Base-by-base conservation (phyloP, 2,888 invertebrate species). In the Drosophila greeni region DNA sequence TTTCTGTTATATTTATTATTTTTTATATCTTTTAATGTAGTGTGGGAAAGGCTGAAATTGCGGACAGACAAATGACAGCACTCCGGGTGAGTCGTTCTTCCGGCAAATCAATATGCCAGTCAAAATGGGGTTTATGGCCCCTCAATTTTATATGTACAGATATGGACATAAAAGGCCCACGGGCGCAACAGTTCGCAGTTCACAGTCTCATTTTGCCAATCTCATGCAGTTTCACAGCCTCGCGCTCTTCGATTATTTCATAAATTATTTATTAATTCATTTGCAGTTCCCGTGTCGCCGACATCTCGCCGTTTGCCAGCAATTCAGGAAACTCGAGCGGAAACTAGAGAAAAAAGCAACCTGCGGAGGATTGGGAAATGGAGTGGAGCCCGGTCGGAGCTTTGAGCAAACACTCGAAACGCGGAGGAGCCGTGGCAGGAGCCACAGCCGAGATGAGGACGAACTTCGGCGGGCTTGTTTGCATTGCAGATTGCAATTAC, bases 401-500 rank as follows among this genome's bases (percentile, higher is more conserved):
- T 42, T 12, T 58, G 48, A 47, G 59, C 61, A 24, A 43, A 45
- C 37, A 64, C 62, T 45, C 26, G 42, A 39, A 47, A 12, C 61
- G 2, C 18, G 48, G 14, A 20, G 43, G 20, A 49, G 56, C 42
- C 31, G 47, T 23, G 33, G 31, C 20, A 23, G 37, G 24, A 42
- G 45, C 18, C 45, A 29, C 18, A 31, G 26, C 20, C 12, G 39
- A 52, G 16, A 40, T 18, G 45, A 29, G 45, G 47, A 72, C 39
- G 64, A 76, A 65, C 69, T 71, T 59, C 52, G 67, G 66, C 62
- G 47, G 65, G 45, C 48, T 73, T 73, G 72, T 76, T 78, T 78
- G 76, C 79, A 52, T 75, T 70, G 72, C 72, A 78, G 74, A 77
- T 78, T 84, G 80, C 80, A 82, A 80, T 75, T 82, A 78, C 72